Evolutionary conservation across 1,140 invertebrate genomes (phyloP).

Genomic region (Macrosteles quadrilineatus): DNA sequence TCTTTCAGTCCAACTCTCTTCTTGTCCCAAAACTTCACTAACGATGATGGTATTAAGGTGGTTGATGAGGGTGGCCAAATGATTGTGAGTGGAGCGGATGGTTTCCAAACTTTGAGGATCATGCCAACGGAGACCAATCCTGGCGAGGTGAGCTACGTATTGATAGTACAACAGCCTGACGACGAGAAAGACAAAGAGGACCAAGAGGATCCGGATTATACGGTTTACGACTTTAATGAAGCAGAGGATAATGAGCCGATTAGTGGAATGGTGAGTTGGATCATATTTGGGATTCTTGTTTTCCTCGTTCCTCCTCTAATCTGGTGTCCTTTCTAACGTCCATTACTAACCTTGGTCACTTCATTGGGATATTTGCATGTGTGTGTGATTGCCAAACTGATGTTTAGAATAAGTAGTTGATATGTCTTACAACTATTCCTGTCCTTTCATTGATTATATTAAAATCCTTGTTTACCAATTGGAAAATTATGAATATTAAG

Average conservation of each 20-base stretch:
- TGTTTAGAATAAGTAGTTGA: no score
- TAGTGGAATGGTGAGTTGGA: constrained; percentile 32
- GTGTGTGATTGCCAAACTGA: no score
- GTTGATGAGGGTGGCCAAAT: constrained; percentile 31
- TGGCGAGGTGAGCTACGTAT: constrained; percentile 84
- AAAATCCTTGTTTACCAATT: no score
- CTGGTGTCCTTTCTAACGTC: no score
- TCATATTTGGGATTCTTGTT: not conserved
- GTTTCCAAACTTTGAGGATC: constrained; percentile 83
- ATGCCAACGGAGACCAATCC: constrained; percentile 78
- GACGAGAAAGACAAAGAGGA: constrained; percentile 60
- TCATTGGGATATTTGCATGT: no score
- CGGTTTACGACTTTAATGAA: constrained; percentile 68
- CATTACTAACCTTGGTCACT: no score
- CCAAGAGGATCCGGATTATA: constrained; percentile 61
- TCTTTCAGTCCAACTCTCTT: no score
- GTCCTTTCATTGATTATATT: no score
- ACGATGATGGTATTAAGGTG: constrained; percentile 7
- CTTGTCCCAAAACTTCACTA: no score
- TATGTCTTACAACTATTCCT: no score
- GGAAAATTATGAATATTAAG: no score
- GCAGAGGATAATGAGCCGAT: constrained; percentile 57
- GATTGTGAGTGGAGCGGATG: constrained; percentile 51
- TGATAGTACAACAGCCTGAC: constrained; percentile 79
- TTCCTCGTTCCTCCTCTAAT: no score